A percentile compares a stretch with the other conserved stretches of the same genome.
These are phyloP conservation scores for Ophion ellenae DNA, from an alignment of 2,888 invertebrate species.

Conservation along the genomic window DNA sequence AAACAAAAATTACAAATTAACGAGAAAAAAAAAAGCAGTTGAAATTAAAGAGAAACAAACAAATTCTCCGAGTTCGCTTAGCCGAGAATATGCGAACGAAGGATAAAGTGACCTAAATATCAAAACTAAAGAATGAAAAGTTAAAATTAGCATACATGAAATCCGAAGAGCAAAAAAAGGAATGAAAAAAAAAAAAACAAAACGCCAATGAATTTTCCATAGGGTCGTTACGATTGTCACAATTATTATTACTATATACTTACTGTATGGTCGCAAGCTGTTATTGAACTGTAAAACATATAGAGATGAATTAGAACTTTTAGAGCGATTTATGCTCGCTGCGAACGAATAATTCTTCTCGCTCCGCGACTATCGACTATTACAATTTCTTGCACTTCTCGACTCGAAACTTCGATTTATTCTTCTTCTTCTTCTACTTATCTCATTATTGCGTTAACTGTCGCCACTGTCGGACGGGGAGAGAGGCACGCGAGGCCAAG, in stretches of 20 bases:
- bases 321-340: constrained; percentile 16
- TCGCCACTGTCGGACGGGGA: constrained; percentile 40
- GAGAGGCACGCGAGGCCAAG: neutral
- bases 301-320: constrained; percentile 72
- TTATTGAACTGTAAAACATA: constrained; percentile 72
- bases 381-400: constrained; percentile 63
- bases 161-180: constrained; percentile 5
- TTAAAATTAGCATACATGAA: constrained; percentile 24
- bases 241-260: constrained; percentile 75
- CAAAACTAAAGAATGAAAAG: constrained; percentile 17
- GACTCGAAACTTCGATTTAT: constrained; percentile 66
- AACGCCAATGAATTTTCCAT: constrained; percentile 67
- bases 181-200: constrained; percentile 2
- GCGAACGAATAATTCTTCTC: constrained; percentile 52
- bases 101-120: constrained; percentile 40
- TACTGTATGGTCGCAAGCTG: constrained; percentile 75
- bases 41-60: neutral
- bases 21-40: neutral
- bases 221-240: constrained; percentile 75
- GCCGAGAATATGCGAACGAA: constrained; percentile 9
- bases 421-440: constrained; percentile 62
- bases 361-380: constrained; percentile 61
- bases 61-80: neutral
- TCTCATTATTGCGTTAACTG: constrained; percentile 68
- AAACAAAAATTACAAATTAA: constrained; percentile 17